Evolutionary conservation across 53 echinoderm and acorn worm genomes (phyloP), one percentile per base, ranked within the genome.

Genomic region (Echinarachnius parma): DNA sequence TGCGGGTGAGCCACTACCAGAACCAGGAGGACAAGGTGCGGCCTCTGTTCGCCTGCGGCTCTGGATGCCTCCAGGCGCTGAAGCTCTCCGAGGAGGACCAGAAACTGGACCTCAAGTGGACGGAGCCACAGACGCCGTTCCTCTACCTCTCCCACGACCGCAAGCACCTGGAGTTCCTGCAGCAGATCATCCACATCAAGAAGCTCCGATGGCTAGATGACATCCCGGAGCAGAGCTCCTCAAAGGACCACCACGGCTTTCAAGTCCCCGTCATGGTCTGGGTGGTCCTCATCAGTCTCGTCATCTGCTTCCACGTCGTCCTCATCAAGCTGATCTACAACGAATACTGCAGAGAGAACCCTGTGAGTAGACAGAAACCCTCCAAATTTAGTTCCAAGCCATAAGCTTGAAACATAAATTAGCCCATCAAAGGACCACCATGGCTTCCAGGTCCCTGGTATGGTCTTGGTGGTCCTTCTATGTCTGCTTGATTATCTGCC

Each of bases 141-240:
- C 78, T 94, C 28, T 94, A 94, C 60, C 74, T 94, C 72, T 94
- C 94, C 1, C 94, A 94, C 62, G 86, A 86, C 46, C 72, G 59
- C 20, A 83, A 90, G 75, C 94, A 94, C 64, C 78, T 94, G 21
- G 78, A 65, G 19, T 86, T 74, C 59, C 80, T 94, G 23, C 81
- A 83, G 66, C 81, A 81, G 37, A 90, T 94, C 24, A 94, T 94
- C 42, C 94, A 94, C 84, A 86, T 80, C 46, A 89, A 81, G 64
- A 82, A 94, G 29, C 77, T 86, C 34, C 80, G 83, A 14, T 77
- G 87, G 50, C 49, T 94, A 53, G 94, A 94, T 46, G 94, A 86
- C 14, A 58, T 91, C 48, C 85, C 92, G 0, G 44, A 50, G 39
- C 59, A 80, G 7, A 20, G 15, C 10, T 34, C 83, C 11, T 44